Evolutionary conservation across 1,140 invertebrate genomes (phyloP), one percentile per base, ranked within the genome.

Genomic region (Drosophila littoralis): DNA sequence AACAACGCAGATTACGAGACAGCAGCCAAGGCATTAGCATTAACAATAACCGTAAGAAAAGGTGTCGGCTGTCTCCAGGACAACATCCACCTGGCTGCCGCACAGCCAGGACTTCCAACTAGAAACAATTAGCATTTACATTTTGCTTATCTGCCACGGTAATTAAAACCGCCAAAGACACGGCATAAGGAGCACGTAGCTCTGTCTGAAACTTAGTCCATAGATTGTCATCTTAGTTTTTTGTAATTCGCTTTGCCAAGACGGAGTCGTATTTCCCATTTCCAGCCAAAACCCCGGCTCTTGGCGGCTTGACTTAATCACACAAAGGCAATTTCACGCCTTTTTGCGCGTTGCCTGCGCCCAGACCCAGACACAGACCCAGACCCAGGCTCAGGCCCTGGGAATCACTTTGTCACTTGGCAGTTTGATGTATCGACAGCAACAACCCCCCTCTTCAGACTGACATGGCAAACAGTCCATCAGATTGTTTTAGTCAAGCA

Each of bases 301-400:
- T 36, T 64, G 42, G 42, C 46, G 77, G 61, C 73, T 82, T 80
- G 83, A 83, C 69, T 85, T 90, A 90, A 85, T 86, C 86, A 90
- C 86, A 75, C 83, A 81, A 88, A 88, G 84, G 82, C 88, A 91
- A 91, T 91, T 91, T 91, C 88, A 91, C 88, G 88, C 88, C 83
- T 91, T 88, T 90, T 90, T 81, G 88, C 83, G 54, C 76, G 46
- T 79, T 74, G 76, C 66, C 63, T 42, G 48, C 33, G 57, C 22
- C 35, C 66, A 52, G 36, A 17, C 28, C 4, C 9, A 15, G 43
- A 35, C n/a, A n/a, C 17, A 17, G 17, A 17, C 17, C 40, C 9
- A 15, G 43, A 35, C 32, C 35, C 50, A 6, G 8, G 48, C 67
- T 67, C 57, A 35, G 45, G 46, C 55, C 54, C 48, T 42, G 80